Evolutionary conservation across 1,140 invertebrate species (phyloP).

Genomic region (Calycopis cecrops): DNA sequence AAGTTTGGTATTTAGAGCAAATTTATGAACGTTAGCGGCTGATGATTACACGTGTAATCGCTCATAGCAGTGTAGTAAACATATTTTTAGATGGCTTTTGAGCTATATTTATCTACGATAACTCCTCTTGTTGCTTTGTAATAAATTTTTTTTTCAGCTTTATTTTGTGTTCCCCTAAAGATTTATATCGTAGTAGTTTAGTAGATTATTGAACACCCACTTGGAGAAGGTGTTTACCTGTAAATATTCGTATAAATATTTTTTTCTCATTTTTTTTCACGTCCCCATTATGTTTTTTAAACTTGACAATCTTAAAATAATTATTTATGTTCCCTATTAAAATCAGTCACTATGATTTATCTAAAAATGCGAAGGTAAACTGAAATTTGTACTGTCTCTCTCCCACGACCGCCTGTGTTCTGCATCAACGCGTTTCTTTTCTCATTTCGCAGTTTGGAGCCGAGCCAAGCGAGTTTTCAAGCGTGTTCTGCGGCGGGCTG

Average conservation of each 20-base stretch:
- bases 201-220: too few species aligned
- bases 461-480: slow-evolving; percentile 73
- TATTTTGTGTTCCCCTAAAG: background rate
- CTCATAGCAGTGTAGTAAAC: too few species aligned
- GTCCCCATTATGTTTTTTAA: slow-evolving; percentile 27
- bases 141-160: slow-evolving; percentile 8
- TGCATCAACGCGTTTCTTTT: slow-evolving; percentile 70
- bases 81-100: too few species aligned
- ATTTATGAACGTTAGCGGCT: too few species aligned
- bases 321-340: slow-evolving; percentile 55
- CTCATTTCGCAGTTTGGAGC: slow-evolving; percentile 75
- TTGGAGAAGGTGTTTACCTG: too few species aligned
- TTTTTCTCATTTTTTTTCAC: too few species aligned
- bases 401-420: slow-evolving; percentile 53
- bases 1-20: too few species aligned
- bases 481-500: slow-evolving; percentile 60
- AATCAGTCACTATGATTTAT: slow-evolving; percentile 69
- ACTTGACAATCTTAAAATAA: slow-evolving; percentile 47
- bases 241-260: too few species aligned
- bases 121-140: background rate
- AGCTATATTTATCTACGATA: too few species aligned
- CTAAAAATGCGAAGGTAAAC: slow-evolving; percentile 55
- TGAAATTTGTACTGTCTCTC: slow-evolving; percentile 56
- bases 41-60: too few species aligned
- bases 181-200: background rate